Evolutionary conservation across 35 echinoderm and acorn worm genomes (phyloP), one percentile per base, ranked within the genome.

Genomic region (Eucidaris tribuloides): DNA sequence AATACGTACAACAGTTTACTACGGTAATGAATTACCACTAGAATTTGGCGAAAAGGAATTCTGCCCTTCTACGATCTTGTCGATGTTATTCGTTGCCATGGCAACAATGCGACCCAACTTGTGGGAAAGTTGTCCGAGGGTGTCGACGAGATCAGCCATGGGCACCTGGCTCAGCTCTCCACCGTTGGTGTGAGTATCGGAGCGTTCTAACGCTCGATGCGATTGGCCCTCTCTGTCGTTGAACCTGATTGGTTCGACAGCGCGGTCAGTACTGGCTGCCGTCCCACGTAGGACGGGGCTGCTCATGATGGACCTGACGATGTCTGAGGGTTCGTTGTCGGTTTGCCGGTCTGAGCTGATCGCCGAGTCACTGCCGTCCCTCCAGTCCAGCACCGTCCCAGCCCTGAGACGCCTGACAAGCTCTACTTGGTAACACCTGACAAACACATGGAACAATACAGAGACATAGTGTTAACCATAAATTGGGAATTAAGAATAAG

Each of bases 31-130:
- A 65, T 92, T 97, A 37, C 94, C 94, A 76, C 94, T 97, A 0
- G 94, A 97, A 77, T 92, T 97, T 22, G 94, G 88, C 13, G 94
- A 97, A 65, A 97, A 97, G 13, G 81, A 42, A 0, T 59, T 91
- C 78, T 97, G 94, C 5, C 94, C 94, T 63, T 97, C 96, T 30
- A 93, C 72, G 7, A 99, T 44, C 62, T 99, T 87, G 57, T 99
- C 96, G 58, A 93, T 90, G 45, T 99, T 99, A 87, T 93, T 93
- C 4, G 96, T 99, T 81, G 89, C 91, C 87, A 84, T 99, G 45
- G 96, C 90, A 80, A 93, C 96, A 5, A 87, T 66, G 25, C 90
- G 77, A 25, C 90, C 96, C 30, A 99, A 68, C 78, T 99, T 91
- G 40, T 99, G 87, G 9, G 87, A 93, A 40, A 85, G 80, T 41